A percentile compares a stretch with the other conserved stretches of the same genome.
Evolutionary conservation across 2,888 invertebrate species (phyloP).

Genomic region (Tetrapedia diversipes): DNA sequence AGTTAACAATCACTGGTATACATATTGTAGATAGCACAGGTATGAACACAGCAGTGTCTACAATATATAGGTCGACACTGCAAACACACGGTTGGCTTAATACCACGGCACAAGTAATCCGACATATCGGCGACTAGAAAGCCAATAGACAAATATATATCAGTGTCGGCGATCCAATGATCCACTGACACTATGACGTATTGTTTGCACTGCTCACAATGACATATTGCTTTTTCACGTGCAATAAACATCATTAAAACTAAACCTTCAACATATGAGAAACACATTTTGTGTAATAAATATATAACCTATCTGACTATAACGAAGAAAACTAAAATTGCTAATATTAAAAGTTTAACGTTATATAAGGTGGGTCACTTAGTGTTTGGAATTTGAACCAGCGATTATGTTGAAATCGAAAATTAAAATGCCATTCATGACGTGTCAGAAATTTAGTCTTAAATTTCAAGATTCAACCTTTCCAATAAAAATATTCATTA

Average conservation of each 20-base stretch:
- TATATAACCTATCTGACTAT: too few relatives aligned
- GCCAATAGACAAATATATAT: constrained; percentile 3
- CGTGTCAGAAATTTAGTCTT: too few relatives aligned
- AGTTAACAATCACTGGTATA: background rate
- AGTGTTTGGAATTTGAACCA: too few relatives aligned
- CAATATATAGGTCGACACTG: background rate
- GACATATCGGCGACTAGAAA: constrained; percentile 14
- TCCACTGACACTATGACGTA: background rate
- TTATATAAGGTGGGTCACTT: too few relatives aligned
- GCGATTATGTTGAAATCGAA: too few relatives aligned
- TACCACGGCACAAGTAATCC: constrained; percentile 12
- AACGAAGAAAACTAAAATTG: too few relatives aligned
- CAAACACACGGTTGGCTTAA: constrained; percentile 12
- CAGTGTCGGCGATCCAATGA: background rate
- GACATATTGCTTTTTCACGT: background rate
- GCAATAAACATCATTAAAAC: background rate
- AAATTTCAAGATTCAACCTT: too few relatives aligned
- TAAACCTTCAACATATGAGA: background rate
- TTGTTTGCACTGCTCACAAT: background rate
- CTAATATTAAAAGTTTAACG: too few relatives aligned
- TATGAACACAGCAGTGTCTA: background rate
- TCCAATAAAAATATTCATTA: too few relatives aligned
- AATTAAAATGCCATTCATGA: too few relatives aligned
- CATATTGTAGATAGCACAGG: background rate
- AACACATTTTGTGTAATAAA: too few relatives aligned